Conservation (phyloP, 2,888 invertebrate species). For the Rambutsinella grinnellia region DNA sequence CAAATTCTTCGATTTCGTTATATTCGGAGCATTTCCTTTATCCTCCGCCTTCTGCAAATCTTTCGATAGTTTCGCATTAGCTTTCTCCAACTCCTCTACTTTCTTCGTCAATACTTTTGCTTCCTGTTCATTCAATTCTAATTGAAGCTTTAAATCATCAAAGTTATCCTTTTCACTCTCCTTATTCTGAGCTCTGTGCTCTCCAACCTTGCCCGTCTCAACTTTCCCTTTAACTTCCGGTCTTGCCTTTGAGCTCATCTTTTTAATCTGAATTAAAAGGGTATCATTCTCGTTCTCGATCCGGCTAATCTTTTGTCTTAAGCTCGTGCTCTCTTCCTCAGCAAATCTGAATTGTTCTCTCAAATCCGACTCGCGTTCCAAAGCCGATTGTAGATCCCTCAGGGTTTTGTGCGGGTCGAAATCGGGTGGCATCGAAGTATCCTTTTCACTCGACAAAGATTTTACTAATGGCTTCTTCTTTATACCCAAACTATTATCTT, state of each 20-base stretch:
- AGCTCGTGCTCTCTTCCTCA: conserved; percentile 84
- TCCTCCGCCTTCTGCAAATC: conserved; percentile 84
- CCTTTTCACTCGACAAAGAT: conserved; percentile 65
- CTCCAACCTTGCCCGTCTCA: conserved; percentile 61
- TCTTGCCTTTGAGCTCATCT: conserved; percentile 91
- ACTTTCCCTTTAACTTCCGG: conserved; percentile 67
- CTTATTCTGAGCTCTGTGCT: conserved; percentile 25
- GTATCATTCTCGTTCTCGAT: conserved; percentile 98
- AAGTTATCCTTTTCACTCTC: conserved; percentile 68
- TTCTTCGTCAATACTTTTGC: conserved; percentile 85
- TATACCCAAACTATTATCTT: conserved; percentile 54
- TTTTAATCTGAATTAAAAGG: conserved; percentile 93
- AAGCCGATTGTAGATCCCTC: conserved; percentile 89
- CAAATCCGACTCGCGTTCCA: conserved; percentile 93
- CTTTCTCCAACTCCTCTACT: conserved; percentile 85
- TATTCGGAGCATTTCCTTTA: conserved; percentile 71
- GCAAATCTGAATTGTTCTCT: conserved; percentile 92
- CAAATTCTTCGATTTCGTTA: conserved; percentile 68
- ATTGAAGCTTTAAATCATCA: conserved; percentile 84
- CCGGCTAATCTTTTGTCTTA: conserved; percentile 77
- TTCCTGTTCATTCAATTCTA: conserved; percentile 93
- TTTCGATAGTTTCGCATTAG: conserved; percentile 80
- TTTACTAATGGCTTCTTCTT: conserved; percentile 65
- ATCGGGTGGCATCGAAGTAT: conserved; percentile 60
- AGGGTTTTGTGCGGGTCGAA: conserved; percentile 81